A percentile compares a stretch with the other conserved stretches of the same genome.
Conservation (phyloP, 2,888 invertebrate species). For the Zootermopsis nevadensis region DNA sequence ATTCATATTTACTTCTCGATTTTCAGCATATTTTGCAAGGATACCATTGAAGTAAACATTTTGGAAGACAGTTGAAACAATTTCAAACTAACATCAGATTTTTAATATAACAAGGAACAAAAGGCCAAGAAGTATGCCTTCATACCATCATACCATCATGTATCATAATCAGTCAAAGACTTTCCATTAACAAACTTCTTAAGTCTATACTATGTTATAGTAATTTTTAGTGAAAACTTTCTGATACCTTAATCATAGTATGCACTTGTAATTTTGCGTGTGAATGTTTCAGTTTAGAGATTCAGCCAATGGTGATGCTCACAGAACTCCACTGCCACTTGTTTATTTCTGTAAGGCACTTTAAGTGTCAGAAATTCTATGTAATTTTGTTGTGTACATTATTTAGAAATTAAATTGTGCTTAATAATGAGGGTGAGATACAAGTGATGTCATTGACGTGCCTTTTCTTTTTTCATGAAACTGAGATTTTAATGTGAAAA, state of each 20-base stretch:
- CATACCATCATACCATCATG: constrained; percentile 22
- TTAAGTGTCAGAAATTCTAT: constrained; percentile 25
- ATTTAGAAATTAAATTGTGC: constrained; percentile 22
- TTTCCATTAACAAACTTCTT: constrained; percentile 11
- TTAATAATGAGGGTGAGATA: constrained; percentile 30
- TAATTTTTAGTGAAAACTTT: not conserved
- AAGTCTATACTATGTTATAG: not conserved
- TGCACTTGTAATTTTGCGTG: constrained; percentile 31
- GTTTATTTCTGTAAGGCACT: constrained; percentile 35
- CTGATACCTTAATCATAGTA: constrained; percentile 14
- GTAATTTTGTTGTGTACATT: constrained; percentile 39
- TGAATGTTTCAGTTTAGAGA: constrained; percentile 25
- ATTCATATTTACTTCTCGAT: constrained; percentile 40
- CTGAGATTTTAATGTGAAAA: constrained; percentile 34
- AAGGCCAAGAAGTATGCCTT: not conserved
- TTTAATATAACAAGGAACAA: constrained; percentile 31
- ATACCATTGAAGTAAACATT: constrained; percentile 29
- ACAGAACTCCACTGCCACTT: constrained; percentile 43
- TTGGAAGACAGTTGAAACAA: constrained; percentile 11
- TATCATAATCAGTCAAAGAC: constrained; percentile 24
- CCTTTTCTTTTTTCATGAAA: constrained; percentile 34
- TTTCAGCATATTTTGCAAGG: constrained; percentile 49
- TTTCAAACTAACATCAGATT: constrained; percentile 24
- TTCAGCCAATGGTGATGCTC: constrained; percentile 37
- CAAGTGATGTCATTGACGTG: constrained; percentile 15